Evolutionary conservation across 2,888 invertebrate species (phyloP).

Genomic region (Andrena flavipes): DNA sequence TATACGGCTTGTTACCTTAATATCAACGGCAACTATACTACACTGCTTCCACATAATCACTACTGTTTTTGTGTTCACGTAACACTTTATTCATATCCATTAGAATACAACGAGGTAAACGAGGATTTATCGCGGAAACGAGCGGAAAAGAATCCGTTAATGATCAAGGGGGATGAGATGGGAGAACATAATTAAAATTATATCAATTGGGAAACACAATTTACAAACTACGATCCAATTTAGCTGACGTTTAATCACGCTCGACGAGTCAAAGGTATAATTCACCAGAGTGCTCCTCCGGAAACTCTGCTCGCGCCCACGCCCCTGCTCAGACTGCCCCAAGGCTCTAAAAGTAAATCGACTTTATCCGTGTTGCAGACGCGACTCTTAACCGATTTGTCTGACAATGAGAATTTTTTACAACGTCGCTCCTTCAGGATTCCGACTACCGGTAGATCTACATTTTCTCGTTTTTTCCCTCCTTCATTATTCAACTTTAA

Average conservation of each 20-base stretch:
- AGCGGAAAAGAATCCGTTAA: conserved; percentile 15
- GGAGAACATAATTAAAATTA: conserved; percentile 37
- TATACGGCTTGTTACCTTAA: too few relatives aligned
- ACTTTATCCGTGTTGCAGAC: conserved; percentile 62
- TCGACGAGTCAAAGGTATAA: conserved; percentile 71
- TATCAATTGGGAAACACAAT: conserved; percentile 64
- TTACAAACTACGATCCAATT: conserved; percentile 64
- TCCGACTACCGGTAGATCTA: background rate
- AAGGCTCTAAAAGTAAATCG: conserved; percentile 70
- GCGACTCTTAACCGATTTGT: conserved; percentile 37
- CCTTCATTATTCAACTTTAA: background rate
- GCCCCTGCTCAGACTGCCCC: conserved; percentile 52
- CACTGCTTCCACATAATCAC: too few relatives aligned
- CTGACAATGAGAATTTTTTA: conserved; percentile 48
- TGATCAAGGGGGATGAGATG: conserved; percentile 15
- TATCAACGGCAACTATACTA: too few relatives aligned
- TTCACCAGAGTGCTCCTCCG: conserved; percentile 65
- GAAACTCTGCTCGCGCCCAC: conserved; percentile 59
- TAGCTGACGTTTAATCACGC: conserved; percentile 70
- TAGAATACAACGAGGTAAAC: conserved; percentile 5
- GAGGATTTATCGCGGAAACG: background rate
- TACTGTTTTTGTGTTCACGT: too few relatives aligned
- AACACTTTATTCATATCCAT: conserved; percentile 7
- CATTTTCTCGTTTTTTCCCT: background rate
- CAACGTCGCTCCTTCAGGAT: conserved; percentile 20